A percentile compares a stretch with the other conserved stretches of the same genome.
phyloP scores from a whole-genome alignment of 2,113 vertebrate genomes.

The Pandion haliaetus region DNA sequence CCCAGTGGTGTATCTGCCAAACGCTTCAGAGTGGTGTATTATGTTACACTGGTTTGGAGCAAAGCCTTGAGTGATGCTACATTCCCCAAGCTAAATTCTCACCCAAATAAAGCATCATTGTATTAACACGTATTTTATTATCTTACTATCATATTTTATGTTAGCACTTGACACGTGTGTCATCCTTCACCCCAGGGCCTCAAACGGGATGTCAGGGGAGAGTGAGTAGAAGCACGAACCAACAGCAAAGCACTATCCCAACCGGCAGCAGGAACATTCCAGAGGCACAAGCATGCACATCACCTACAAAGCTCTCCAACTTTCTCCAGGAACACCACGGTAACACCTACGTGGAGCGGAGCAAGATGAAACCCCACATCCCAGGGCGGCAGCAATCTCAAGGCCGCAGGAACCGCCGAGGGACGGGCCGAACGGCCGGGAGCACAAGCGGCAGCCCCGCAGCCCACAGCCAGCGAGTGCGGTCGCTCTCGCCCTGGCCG shows the following conservation, averaged over 20 bases:
- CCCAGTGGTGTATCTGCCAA: not conserved
- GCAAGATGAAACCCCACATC: rapidly evolving
- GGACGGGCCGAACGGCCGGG: not conserved
- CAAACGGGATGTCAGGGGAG: not conserved
- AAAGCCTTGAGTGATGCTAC: not conserved
- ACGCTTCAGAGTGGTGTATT: not conserved
- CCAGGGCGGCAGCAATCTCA: not conserved
- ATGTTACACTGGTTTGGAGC: not conserved
- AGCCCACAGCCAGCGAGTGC: not conserved
- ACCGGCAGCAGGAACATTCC: not conserved
- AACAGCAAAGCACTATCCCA: not conserved
- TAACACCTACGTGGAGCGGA: no score
- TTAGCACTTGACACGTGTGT: not conserved
- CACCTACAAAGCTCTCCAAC: not conserved
- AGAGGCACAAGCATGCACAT: not conserved
- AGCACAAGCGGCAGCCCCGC: not conserved
- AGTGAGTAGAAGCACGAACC: not conserved
- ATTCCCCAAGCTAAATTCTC: not conserved
- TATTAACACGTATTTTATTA: not conserved
- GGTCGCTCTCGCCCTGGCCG: not conserved
- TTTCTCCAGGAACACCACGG: not conserved
- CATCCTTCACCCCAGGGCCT: not conserved
- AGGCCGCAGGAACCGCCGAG: rapidly evolving
- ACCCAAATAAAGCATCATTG: not conserved
- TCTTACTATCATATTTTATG: not conserved